Evolutionary conservation across 2,113 vertebrate genomes (phyloP).

Genomic region (Myrmecophaga tridactyla): DNA sequence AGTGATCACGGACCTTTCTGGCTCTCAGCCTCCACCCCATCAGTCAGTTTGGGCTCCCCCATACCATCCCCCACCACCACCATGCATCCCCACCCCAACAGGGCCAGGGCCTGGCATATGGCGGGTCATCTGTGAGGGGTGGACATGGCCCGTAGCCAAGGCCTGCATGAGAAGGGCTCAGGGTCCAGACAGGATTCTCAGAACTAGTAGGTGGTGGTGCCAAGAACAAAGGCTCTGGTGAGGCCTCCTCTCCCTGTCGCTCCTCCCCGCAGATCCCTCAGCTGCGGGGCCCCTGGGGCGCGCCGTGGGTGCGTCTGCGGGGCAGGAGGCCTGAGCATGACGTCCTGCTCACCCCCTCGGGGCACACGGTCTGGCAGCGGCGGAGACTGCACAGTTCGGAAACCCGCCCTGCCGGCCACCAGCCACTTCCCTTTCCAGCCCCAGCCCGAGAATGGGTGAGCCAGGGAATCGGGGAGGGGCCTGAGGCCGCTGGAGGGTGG

Average conservation of each 20-base stretch:
- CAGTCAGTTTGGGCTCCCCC: background rate
- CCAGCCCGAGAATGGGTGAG: background rate
- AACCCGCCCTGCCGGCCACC: background rate
- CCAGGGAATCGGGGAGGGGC: background rate
- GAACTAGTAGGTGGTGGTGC: background rate
- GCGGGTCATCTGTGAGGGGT: background rate
- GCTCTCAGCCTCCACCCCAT: background rate
- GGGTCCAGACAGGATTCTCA: background rate
- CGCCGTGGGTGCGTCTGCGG: background rate
- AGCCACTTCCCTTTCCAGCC: background rate
- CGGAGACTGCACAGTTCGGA: background rate
- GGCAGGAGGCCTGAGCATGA: background rate
- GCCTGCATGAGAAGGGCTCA: background rate
- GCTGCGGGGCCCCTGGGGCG: background rate
- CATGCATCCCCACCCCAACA: background rate
- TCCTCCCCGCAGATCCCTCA: background rate
- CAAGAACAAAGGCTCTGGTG: too few relatives aligned
- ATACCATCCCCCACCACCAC: too few relatives aligned
- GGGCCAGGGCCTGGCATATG: background rate
- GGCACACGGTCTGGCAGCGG: accelerated
- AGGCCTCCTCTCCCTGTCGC: too few relatives aligned
- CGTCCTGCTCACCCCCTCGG: background rate
- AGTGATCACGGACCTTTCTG: background rate
- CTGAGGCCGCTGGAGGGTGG: too few relatives aligned
- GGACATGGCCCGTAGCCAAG: background rate